A percentile compares a stretch with the other conserved stretches of the same genome.
Conservation (phyloP, 2,888 invertebrate species). For the Drosophila neonasuta region DNA sequence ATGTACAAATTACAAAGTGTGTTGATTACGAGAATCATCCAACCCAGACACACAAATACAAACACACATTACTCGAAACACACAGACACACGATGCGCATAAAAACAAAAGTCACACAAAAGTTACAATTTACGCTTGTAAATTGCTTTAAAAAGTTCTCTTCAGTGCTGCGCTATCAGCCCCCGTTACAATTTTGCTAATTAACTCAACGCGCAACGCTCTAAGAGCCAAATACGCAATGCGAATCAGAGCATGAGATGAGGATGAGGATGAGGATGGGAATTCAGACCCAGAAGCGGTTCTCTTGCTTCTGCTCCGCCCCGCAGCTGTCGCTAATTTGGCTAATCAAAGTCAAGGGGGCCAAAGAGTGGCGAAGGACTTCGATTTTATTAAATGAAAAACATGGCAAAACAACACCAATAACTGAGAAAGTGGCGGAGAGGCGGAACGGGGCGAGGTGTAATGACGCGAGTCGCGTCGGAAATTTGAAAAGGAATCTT, state of each 20-base stretch:
- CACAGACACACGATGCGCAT: conserved; percentile 7
- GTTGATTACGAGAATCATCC: conserved; percentile 42
- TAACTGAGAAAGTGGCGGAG: conserved; percentile 3
- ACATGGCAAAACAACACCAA: conserved; percentile 54
- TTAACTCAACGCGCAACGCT: conserved; percentile 69
- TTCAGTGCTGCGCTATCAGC: conserved; percentile 52
- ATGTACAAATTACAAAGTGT: conserved; percentile 62
- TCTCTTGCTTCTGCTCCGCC: not conserved
- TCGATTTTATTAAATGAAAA: conserved; percentile 72
- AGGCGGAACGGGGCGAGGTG: not conserved
- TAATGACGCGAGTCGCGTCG: conserved; percentile 23
- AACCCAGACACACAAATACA: not conserved
- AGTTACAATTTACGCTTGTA: conserved; percentile 77
- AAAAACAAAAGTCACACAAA: conserved; percentile 59
- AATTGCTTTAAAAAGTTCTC: conserved; percentile 75
- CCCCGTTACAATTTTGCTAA: conserved; percentile 69
- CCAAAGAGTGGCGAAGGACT: conserved; percentile 33
- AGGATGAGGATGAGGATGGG: not conserved
- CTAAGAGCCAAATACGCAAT: conserved; percentile 32
- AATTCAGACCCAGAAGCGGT: not conserved
- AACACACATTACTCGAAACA: not conserved
- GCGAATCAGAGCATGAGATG: conserved; percentile 11
- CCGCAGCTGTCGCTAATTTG: conserved; percentile 67
- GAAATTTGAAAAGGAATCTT: conserved; percentile 65
- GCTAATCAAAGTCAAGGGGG: conserved; percentile 67